Base-by-base conservation (phyloP, 2,113 vertebrate genomes). In the Ictidomys tridecemlineatus region DNA sequence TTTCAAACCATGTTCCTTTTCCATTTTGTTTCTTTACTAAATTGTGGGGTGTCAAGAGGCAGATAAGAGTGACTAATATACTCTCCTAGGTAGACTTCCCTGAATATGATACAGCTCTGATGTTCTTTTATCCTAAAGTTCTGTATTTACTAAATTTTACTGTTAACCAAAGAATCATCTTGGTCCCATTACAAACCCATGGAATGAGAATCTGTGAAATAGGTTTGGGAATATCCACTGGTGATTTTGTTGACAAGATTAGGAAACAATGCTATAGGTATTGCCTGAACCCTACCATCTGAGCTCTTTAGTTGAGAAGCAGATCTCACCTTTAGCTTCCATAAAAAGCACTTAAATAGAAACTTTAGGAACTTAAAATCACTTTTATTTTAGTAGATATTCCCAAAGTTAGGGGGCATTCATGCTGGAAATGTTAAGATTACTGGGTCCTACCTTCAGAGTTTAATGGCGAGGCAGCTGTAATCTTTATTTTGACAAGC, bases 201-300 rank as follows among this genome's bases (percentile, higher is more conserved):
- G 79, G 8, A 5, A 53, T 92, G 8, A 89, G n/a, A 85, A 80
- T 89, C 6, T 93, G 8, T 92, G 70, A 87, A 78, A 72, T 48
- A 3, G 8, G 9, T 51, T 18, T 65, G 77, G 30, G 4, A 89
- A 85, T 53, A 73, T 94, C 28, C 9, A 32, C 73, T 70, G 18
- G 8, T 28, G 34, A 53, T 93, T 93, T 93, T 90, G 34, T 37
- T 48, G 5, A 37, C 11, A 93, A 89, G 32, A 83, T 96, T 91
- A 83, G 34, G 24, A 95, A 88, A 78, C 4, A 39, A 3, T 22
- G 16, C 18, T 51, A 22, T 26, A 72, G 13, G 20, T 91, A 61
- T 4, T 94, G 22, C 16, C 32, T 82, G 11, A 73, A 91, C 13
- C 28, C 28, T 67, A 74, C 45, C 6, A 70, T n/a, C 32, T 76